Conservation (phyloP, 1,140 invertebrate species). For the Sycophaga agraensis region DNA sequence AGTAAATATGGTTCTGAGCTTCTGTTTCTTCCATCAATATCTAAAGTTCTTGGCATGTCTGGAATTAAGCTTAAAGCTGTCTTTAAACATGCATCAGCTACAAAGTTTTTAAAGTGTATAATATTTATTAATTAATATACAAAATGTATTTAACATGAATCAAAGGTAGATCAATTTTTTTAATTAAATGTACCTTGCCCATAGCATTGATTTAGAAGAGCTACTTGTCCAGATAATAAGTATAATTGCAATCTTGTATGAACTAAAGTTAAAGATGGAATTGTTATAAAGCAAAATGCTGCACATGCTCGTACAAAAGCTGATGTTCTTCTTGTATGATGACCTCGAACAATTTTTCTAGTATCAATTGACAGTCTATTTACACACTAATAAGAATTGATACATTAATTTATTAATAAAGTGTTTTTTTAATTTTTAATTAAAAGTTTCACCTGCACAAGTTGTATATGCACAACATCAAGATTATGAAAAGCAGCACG, state of each 20-base stretch:
- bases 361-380: constrained; percentile 78
- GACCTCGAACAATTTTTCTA: constrained; percentile 70
- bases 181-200: constrained; percentile 83
- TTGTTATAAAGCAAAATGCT: constrained; percentile 93
- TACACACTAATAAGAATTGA: constrained; percentile 64
- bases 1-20: constrained; percentile 73
- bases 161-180: too few species aligned
- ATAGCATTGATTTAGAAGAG: constrained; percentile 85
- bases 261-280: constrained; percentile 84
- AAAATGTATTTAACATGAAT: too few species aligned
- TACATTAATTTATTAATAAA: constrained; percentile 9
- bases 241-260: constrained; percentile 80
- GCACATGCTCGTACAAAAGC: constrained; percentile 91
- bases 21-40: constrained; percentile 73
- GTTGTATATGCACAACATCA: constrained; percentile 78
- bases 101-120: constrained; percentile 15
- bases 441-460: constrained; percentile 71
- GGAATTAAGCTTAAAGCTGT: constrained; percentile 78
- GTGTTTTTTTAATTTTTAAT: neutral
- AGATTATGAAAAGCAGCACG: constrained; percentile 86
- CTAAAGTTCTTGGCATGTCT: constrained; percentile 75
- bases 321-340: constrained; percentile 77
- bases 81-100: constrained; percentile 92
- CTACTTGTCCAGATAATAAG: constrained; percentile 84
- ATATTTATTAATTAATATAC: constrained; percentile 1